Conservation (phyloP, 1,140 invertebrate genomes). For the Drosophila subpulchrella region DNA sequence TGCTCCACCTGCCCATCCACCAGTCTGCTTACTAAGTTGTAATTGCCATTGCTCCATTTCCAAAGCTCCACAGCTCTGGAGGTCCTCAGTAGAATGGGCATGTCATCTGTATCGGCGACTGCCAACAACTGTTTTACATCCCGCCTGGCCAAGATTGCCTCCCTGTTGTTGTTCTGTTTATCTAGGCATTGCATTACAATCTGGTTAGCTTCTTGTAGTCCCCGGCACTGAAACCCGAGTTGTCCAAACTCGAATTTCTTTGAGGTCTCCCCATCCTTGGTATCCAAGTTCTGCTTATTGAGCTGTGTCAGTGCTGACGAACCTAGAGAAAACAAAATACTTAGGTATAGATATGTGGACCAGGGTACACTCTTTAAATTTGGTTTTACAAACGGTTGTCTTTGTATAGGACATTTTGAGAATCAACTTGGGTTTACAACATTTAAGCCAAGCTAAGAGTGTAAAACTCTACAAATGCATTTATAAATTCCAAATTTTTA, state of each 20-base stretch:
- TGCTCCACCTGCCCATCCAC: conserved; percentile 27
- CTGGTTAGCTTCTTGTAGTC: conserved; percentile 5
- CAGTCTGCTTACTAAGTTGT: conserved; percentile 18
- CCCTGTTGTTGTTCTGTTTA: conserved; percentile 4
- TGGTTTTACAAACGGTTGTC: background rate
- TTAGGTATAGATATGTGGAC: background rate
- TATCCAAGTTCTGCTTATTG: background rate
- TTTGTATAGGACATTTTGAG: too few species aligned
- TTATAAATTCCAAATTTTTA: background rate
- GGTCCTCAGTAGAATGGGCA: conserved; percentile 27
- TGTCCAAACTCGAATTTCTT: conserved; percentile 17
- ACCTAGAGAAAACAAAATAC: conserved; percentile 20
- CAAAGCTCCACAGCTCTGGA: conserved; percentile 51
- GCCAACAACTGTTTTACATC: conserved; percentile 56
- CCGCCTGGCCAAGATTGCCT: conserved; percentile 13
- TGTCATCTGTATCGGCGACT: conserved; percentile 6
- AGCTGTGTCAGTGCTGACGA: conserved; percentile 14
- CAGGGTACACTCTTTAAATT: conserved; percentile 7
- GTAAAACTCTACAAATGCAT: too few species aligned
- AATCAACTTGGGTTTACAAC: too few species aligned
- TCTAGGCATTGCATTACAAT: conserved; percentile 41
- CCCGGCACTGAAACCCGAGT: conserved; percentile 34
- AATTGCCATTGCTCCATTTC: conserved; percentile 20
- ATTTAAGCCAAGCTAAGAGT: too few species aligned
- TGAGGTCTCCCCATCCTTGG: background rate